phyloP scores from a whole-genome alignment of 2,797 vertebrate species.

The Decapterus maruadsi region DNA sequence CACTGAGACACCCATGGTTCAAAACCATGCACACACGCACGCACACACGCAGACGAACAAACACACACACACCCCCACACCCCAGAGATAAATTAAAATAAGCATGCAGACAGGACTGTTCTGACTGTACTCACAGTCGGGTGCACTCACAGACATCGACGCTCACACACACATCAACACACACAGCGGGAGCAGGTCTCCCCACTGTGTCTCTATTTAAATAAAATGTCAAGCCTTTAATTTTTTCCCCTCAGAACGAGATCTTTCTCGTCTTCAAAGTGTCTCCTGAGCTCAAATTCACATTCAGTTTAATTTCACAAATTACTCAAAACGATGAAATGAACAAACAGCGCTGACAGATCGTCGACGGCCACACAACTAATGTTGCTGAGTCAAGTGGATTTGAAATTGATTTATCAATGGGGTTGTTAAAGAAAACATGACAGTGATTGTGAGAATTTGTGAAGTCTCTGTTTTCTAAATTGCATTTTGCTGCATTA shows the following conservation, averaged over 20 bases:
- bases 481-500: background rate
- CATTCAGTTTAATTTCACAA: constrained; percentile 4
- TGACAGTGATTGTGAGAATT: background rate
- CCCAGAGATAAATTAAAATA: constrained; percentile 40
- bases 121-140: constrained; percentile 32
- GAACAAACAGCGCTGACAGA: background rate
- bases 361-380: background rate
- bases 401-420: constrained; percentile 14
- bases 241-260: background rate
- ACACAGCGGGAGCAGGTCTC: constrained; percentile 26
- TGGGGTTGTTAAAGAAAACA: background rate
- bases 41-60: background rate
- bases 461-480: constrained; percentile 12
- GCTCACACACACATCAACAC: constrained; percentile 26
- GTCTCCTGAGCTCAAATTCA: background rate
- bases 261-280: background rate
- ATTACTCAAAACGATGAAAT: background rate
- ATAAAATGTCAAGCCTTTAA: constrained; percentile 42
- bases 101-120: constrained; percentile 16
- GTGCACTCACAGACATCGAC: constrained; percentile 8
- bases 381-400: background rate
- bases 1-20: constrained; percentile 9
- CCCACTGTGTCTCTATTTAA: constrained; percentile 30
- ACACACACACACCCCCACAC: constrained; percentile 38
- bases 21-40: constrained; percentile 16